Evolutionary conservation across 2,797 vertebrate genomes (phyloP).

Genomic region (Anguilla pacifica): DNA sequence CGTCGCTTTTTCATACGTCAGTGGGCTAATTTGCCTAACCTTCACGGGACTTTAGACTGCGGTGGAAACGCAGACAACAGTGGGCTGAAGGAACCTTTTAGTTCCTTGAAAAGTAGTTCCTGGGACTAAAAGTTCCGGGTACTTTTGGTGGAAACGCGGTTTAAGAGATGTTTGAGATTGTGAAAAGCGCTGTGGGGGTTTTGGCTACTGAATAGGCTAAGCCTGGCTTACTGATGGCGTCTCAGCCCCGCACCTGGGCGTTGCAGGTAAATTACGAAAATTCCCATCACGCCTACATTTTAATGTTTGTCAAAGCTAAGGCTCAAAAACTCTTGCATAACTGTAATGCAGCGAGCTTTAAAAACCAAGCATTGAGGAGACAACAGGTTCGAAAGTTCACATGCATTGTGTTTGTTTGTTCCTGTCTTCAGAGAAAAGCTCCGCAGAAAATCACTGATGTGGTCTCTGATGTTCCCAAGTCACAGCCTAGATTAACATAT

Average conservation of each 20-base stretch:
- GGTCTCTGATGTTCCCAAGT: not conserved
- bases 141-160: too few species aligned
- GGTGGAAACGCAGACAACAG: too few species aligned
- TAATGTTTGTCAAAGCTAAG: not conserved
- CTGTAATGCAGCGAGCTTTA: not conserved
- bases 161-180: too few species aligned
- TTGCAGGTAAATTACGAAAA: not conserved
- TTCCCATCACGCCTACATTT: not conserved
- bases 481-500: not conserved
- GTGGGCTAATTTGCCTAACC: too few species aligned
- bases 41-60: too few species aligned
- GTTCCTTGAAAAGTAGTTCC: too few species aligned
- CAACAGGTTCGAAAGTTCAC: constrained; percentile 24
- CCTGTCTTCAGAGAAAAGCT: constrained; percentile 44
- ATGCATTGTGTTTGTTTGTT: constrained; percentile 55
- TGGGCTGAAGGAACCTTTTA: too few species aligned
- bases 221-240: not conserved
- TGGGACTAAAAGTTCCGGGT: too few species aligned
- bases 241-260: not conserved
- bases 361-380: not conserved
- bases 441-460: not conserved
- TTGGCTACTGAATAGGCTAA: too few species aligned
- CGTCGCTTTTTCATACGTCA: too few species aligned
- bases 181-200: too few species aligned
- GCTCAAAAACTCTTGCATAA: not conserved